phyloP scores from a whole-genome alignment of 2,797 vertebrate genomes.

The Gymnodraco acuticeps region DNA sequence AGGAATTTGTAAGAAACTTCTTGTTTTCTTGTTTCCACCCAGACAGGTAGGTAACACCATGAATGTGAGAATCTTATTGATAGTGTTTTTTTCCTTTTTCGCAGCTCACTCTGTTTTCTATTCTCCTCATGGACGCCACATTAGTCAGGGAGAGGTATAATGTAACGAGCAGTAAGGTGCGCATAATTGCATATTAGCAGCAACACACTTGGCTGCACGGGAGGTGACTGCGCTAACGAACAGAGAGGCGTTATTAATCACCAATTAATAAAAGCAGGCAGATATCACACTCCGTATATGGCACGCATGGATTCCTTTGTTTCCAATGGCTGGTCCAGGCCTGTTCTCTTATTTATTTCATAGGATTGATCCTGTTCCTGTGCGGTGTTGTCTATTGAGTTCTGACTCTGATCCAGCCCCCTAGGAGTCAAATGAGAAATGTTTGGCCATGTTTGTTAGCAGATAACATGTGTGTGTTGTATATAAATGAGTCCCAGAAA shows the following conservation, averaged over 20 bases:
- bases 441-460: conserved; percentile 78
- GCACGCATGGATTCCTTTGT: conserved; percentile 80
- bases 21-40: conserved; percentile 41
- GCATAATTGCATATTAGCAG: conserved; percentile 91
- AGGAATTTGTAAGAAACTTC: conserved; percentile 74
- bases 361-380: conserved; percentile 79
- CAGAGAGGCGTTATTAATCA: conserved; percentile 97
- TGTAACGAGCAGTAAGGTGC: conserved; percentile 95
- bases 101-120: conserved; percentile 74
- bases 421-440: conserved; percentile 75
- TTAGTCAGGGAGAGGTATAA: conserved; percentile 85
- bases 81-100: conserved; percentile 49
- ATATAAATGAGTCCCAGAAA: conserved; percentile 58
- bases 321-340: conserved; percentile 75
- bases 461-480: conserved; percentile 76
- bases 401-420: conserved; percentile 77
- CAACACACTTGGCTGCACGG: conserved; percentile 94
- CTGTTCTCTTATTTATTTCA: conserved; percentile 80
- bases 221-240: conserved; percentile 97
- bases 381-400: conserved; percentile 76
- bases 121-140: conserved; percentile 84
- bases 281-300: conserved; percentile 79
- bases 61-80: conserved; percentile 73
- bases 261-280: conserved; percentile 93
- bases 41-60: conserved; percentile 62